A percentile compares a stretch with the other conserved stretches of the same genome.
Evolutionary conservation across 2,797 vertebrate genomes (phyloP).

Genomic region (Pipistrellus pipistrellus): DNA sequence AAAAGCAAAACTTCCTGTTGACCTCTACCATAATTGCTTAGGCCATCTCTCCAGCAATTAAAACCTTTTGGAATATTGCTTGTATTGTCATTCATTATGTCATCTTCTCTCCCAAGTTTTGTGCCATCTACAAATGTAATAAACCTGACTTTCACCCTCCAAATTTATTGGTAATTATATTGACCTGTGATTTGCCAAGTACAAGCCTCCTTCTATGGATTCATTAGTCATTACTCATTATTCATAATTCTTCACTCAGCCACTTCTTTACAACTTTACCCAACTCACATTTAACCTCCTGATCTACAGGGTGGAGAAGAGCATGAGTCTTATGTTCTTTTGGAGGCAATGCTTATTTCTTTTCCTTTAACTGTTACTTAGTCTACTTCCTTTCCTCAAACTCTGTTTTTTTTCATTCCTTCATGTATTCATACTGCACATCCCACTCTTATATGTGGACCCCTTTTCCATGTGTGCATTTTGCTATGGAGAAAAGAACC

Average conservation of each 20-base stretch:
- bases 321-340: not conserved
- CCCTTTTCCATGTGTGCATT: not conserved
- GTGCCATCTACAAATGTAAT: not conserved
- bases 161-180: not conserved
- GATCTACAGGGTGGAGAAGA: not conserved
- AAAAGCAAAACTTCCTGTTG: not conserved
- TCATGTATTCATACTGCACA: not conserved
- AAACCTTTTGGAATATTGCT: not conserved
- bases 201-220: not conserved
- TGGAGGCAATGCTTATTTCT: not conserved
- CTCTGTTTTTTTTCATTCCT: constrained; percentile 16
- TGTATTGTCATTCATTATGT: not conserved
- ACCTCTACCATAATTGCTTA: not conserved
- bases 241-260: not conserved
- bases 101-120: not conserved
- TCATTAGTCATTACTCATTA: not conserved
- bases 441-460: not conserved
- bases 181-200: not conserved
- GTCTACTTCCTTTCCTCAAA: not conserved
- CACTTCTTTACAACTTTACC: not conserved
- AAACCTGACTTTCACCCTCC: not conserved
- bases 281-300: not conserved
- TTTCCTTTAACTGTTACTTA: not conserved
- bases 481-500: not conserved
- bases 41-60: not conserved